Conservation (phyloP, 2,797 vertebrate species). For the Macropus fuliginosus region DNA sequence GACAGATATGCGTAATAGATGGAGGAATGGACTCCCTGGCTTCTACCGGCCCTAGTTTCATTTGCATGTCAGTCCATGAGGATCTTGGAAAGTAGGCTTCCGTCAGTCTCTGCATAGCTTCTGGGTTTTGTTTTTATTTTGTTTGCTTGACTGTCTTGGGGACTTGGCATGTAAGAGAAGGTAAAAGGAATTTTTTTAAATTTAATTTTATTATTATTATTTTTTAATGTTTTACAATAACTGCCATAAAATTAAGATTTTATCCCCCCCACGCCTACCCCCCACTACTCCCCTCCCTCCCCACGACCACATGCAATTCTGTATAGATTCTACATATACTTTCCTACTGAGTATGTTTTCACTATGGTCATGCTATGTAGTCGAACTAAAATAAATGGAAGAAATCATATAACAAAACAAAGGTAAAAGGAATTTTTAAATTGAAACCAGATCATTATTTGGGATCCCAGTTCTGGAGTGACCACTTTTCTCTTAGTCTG, state of each 20-base stretch:
- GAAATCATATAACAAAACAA: neutral
- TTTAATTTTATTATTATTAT: too few relatives aligned
- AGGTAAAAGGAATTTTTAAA: neutral
- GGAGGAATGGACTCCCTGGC: neutral
- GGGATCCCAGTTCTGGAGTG: neutral
- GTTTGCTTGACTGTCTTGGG: neutral
- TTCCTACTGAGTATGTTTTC: too few relatives aligned
- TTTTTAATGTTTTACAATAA: too few relatives aligned
- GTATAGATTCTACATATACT: too few relatives aligned
- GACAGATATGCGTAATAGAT: neutral
- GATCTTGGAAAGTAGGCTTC: neutral
- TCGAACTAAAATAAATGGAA: too few relatives aligned
- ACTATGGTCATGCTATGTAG: too few relatives aligned
- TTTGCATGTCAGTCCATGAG: neutral
- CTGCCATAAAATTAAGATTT: too few relatives aligned
- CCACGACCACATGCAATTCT: too few relatives aligned
- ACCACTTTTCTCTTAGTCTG: neutral
- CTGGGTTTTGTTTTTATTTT: neutral
- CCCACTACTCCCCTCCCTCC: too few relatives aligned
- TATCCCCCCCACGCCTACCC: too few relatives aligned
- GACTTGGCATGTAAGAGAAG: neutral
- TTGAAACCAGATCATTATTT: neutral
- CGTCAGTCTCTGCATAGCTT: neutral
- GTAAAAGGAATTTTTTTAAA: neutral
- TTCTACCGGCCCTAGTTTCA: neutral